phyloP scores from a whole-genome alignment of 1,140 invertebrate genomes.

The Brachionus calyciflorus region DNA sequence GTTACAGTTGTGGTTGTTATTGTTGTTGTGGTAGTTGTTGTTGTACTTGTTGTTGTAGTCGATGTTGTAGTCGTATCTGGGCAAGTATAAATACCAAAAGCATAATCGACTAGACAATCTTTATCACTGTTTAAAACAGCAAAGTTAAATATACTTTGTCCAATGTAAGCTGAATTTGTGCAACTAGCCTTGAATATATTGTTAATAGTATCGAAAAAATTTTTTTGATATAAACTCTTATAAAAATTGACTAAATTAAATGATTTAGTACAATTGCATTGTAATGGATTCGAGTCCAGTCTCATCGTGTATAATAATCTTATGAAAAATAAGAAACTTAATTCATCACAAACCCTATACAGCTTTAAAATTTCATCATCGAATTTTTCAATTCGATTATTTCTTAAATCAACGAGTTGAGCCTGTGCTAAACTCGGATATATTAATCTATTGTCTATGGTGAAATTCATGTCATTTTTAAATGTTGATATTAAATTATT shows the following conservation, averaged over 20 bases:
- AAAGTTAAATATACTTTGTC: slow-evolving; percentile 40
- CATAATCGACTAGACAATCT: background rate
- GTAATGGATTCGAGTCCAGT: slow-evolving; percentile 2
- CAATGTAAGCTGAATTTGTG: background rate
- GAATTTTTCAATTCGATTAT: slow-evolving; percentile 5
- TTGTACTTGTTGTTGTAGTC: background rate
- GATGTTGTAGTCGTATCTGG: background rate
- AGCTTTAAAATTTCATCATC: slow-evolving; percentile 29
- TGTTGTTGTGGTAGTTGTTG: background rate
- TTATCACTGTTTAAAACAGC: background rate
- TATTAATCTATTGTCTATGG: background rate
- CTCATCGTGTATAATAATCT: slow-evolving; percentile 9
- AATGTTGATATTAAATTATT: background rate
- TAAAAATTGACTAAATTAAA: slow-evolving; percentile 14
- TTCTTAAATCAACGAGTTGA: background rate
- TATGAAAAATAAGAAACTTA: slow-evolving; percentile 15
- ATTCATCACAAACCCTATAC: background rate
- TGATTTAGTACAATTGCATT: slow-evolving; percentile 9
- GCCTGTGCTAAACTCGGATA: background rate
- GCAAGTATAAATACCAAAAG: background rate
- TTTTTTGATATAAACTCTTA: background rate
- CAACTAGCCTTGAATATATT: slow-evolving; percentile 1
- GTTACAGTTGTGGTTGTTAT: background rate
- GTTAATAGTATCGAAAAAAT: background rate
- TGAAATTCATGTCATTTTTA: background rate